These are phyloP conservation scores for Gymnorhina tibicen DNA, from an alignment of 2,113 vertebrate species.

Conservation along the genomic window DNA sequence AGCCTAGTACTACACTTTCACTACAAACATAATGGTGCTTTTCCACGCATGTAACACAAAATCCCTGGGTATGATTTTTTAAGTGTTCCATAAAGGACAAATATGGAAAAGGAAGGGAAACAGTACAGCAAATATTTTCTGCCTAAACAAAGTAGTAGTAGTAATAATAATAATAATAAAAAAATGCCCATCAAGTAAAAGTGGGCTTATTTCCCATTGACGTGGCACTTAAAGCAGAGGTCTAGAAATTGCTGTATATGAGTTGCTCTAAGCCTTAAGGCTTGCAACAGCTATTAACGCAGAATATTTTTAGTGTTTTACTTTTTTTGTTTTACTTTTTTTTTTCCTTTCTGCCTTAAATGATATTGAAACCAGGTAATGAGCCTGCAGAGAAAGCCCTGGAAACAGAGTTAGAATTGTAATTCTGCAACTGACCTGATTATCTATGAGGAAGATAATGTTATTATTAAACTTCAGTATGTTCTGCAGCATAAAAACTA, in stretches of 20 bases:
- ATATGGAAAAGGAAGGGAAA: background rate
- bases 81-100: background rate
- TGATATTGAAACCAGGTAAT: background rate
- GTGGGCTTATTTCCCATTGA: background rate
- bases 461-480: conserved; percentile 1
- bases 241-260: background rate
- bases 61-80: background rate
- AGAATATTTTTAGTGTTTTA: background rate
- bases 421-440: background rate
- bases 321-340: background rate
- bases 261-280: background rate
- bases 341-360: background rate
- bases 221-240: background rate
- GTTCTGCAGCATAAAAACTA: background rate
- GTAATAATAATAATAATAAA: background rate
- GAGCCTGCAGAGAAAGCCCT: background rate
- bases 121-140: background rate
- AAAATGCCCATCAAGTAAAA: background rate
- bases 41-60: background rate
- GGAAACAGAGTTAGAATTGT: background rate
- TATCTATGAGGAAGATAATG: background rate
- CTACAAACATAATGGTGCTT: background rate
- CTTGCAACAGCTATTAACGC: background rate
- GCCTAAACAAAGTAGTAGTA: background rate
- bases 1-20: background rate